These are phyloP conservation scores for Lasaia peninsularis DNA, from an alignment of 1,140 invertebrate species.

Conservation along the genomic window DNA sequence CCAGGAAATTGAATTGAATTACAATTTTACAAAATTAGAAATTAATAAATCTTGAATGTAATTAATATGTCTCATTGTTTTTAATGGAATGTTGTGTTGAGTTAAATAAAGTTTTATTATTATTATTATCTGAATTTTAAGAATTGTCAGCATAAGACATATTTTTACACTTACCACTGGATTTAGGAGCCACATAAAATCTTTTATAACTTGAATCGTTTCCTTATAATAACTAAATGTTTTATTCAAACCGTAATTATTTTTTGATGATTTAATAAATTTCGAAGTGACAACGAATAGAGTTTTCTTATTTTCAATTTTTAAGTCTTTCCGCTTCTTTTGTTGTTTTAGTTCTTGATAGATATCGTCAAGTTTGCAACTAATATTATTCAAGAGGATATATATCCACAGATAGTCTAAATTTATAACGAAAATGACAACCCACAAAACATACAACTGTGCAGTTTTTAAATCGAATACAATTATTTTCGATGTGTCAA, in stretches of 20 bases:
- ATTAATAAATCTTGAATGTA: no score
- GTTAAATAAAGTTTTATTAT: no score
- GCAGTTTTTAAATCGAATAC: neutral
- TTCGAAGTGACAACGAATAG: constrained; percentile 8
- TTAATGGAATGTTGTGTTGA: no score
- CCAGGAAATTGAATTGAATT: no score
- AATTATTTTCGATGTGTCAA: neutral
- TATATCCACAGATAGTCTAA: constrained; percentile 14
- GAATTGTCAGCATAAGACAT: no score
- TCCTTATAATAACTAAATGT: constrained; percentile 1
- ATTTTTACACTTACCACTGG: constrained; percentile 8
- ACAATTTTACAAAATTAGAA: no score
- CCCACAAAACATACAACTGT: neutral
- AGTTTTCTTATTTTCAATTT: neutral
- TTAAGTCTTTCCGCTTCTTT: neutral
- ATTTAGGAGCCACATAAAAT: constrained; percentile 6
- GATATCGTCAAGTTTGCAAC: constrained; percentile 6
- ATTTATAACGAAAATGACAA: constrained; percentile 7
- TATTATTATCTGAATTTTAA: no score
- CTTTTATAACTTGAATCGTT: neutral
- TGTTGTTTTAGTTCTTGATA: neutral
- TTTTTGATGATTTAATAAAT: neutral
- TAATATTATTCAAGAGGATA: constrained; percentile 3
- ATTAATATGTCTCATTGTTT: no score
- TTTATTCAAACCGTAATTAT: neutral